phyloP scores from a whole-genome alignment of 2,113 vertebrate species.

The Labeo catla region DNA sequence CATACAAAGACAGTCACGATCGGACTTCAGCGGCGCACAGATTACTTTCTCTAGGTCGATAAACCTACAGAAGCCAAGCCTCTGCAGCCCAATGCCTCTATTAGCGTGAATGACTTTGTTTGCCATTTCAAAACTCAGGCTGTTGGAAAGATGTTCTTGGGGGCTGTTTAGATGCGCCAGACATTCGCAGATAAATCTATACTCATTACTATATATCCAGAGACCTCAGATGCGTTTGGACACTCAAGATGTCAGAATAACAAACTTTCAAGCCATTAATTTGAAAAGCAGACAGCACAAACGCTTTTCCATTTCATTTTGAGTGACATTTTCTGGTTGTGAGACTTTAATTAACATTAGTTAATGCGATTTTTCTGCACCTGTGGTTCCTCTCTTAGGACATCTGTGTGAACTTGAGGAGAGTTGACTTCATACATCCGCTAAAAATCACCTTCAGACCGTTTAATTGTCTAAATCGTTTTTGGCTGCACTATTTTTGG shows the following conservation, averaged over 20 bases:
- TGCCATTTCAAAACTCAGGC: constrained; percentile 11
- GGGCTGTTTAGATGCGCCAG: constrained; percentile 4
- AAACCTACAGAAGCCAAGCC: constrained; percentile 10
- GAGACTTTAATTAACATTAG: background rate
- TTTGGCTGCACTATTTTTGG: background rate
- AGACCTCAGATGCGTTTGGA: background rate
- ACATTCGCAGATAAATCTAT: constrained; percentile 29
- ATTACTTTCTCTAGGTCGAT: constrained; percentile 33
- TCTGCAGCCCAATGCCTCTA: constrained; percentile 24
- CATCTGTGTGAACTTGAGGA: background rate
- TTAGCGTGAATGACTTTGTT: constrained; percentile 24
- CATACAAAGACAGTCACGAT: constrained; percentile 11
- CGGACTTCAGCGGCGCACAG: background rate
- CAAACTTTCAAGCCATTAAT: background rate
- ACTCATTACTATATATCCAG: constrained; percentile 11
- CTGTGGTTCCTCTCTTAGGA: background rate
- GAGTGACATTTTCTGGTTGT: background rate
- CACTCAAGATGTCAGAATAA: background rate
- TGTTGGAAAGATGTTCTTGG: background rate
- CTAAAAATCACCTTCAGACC: background rate
- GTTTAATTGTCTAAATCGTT: background rate
- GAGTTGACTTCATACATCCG: background rate
- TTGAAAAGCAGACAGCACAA: background rate
- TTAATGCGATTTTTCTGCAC: background rate
- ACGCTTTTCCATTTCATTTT: background rate